Percentiles rank a stretch among this genome's conserved stretches.
phyloP scores from a whole-genome alignment of 2,113 vertebrate genomes.

The Mixornis gularis region DNA sequence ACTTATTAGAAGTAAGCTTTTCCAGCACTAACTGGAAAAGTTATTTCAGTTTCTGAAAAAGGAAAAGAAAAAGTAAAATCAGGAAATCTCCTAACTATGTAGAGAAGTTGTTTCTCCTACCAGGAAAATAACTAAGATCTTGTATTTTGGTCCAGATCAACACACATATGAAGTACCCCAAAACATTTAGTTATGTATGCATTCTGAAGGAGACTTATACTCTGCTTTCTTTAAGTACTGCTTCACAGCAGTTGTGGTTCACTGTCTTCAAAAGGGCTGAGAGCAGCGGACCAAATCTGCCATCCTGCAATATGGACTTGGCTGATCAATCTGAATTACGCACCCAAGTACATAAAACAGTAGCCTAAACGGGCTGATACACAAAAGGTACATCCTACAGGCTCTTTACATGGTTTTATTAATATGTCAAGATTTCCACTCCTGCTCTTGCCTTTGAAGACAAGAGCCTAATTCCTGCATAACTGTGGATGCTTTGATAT shows the following conservation, averaged over 20 bases:
- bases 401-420: not conserved
- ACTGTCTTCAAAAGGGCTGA: not conserved
- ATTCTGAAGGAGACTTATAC: not conserved
- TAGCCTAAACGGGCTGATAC: not conserved
- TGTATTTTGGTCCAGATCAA: not conserved
- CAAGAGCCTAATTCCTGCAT: not conserved
- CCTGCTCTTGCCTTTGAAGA: not conserved
- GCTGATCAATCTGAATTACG: not conserved
- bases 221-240: not conserved
- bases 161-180: not conserved
- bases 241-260: rapidly evolving
- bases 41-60: not conserved
- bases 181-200: not conserved
- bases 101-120: not conserved
- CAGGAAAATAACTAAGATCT: not conserved
- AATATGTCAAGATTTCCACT: not conserved
- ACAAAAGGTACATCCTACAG: not conserved
- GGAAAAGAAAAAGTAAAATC: not conserved
- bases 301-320: not conserved
- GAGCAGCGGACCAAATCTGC: not conserved
- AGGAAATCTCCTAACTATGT: not conserved
- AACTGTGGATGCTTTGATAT: not conserved
- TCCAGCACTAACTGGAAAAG: not conserved
- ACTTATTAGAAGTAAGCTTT: not conserved
- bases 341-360: not conserved